Conservation (phyloP, 2,113 vertebrate species). For the Perca schrenkii region DNA sequence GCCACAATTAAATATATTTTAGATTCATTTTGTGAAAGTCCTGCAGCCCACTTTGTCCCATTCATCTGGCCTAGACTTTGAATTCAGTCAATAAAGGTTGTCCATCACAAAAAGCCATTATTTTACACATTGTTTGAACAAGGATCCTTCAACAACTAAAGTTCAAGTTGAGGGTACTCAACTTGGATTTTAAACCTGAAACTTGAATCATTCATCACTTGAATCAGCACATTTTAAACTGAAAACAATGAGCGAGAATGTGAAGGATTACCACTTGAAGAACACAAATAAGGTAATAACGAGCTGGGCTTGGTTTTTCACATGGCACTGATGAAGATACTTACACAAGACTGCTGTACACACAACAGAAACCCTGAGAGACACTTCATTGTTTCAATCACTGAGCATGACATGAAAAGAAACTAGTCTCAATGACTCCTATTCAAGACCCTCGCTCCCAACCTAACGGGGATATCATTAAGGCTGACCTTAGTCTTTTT, state of each 20-base stretch:
- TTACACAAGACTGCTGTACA: slow-evolving; percentile 10
- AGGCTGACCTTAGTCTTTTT: slow-evolving; percentile 48
- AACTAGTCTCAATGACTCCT: slow-evolving; percentile 51
- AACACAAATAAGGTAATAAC: background rate
- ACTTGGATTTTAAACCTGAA: background rate
- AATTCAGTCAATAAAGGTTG: background rate
- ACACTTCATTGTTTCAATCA: slow-evolving; percentile 22
- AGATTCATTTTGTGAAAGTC: background rate
- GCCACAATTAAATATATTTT: background rate
- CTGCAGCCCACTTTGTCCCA: background rate
- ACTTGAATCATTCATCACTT: slow-evolving; percentile 5
- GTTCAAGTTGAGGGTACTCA: background rate
- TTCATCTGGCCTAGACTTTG: background rate
- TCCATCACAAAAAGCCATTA: background rate
- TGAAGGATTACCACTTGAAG: slow-evolving; percentile 27
- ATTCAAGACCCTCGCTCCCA: slow-evolving; percentile 30
- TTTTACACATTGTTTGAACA: slow-evolving; percentile 9
- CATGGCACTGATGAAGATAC: slow-evolving; percentile 24
- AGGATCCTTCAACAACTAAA: background rate
- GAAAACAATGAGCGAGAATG: slow-evolving; percentile 11
- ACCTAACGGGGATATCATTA: slow-evolving; percentile 50
- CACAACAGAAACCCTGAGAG: slow-evolving; percentile 22
- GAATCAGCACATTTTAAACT: background rate
- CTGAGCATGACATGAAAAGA: slow-evolving; percentile 21
- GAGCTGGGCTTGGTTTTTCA: slow-evolving; percentile 20